phyloP scores from a whole-genome alignment of 2,113 vertebrate genomes.

The Prolemur simus region DNA sequence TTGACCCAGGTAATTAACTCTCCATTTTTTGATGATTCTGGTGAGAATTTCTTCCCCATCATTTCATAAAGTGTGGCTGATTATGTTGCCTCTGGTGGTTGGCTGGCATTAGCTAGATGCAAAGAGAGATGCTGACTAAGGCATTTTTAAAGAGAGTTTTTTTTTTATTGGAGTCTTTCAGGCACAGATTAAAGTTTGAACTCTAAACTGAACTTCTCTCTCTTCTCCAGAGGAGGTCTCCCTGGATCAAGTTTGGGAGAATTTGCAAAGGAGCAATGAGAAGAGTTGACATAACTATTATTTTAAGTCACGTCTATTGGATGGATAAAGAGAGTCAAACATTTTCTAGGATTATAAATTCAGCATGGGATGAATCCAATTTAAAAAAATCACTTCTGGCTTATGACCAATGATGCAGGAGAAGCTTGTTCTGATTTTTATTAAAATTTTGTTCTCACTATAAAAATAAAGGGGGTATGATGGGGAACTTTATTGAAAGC shows the following conservation, averaged over 20 bases:
- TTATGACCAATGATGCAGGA: not conserved
- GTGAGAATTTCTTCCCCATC: not conserved
- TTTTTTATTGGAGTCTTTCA: not conserved
- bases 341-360: not conserved
- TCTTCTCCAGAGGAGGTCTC: constrained; percentile 73
- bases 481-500: not conserved
- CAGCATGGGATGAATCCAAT: not conserved
- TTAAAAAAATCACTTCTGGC: constrained; percentile 5
- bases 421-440: not conserved
- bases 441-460: not conserved
- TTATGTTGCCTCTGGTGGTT: not conserved
- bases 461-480: not conserved
- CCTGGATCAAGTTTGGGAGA: constrained; percentile 56
- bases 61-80: not conserved
- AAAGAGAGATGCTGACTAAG: not conserved
- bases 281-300: not conserved
- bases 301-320: not conserved
- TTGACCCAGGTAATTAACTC: not conserved
- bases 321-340: not conserved
- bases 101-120: not conserved
- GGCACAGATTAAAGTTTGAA: not conserved
- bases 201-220: constrained; percentile 58
- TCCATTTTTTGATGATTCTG: not conserved
- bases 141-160: not conserved
- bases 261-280: not conserved